These are phyloP conservation scores for Matsumyia berberina DNA, from an alignment of 2,888 invertebrate genomes.

Conservation along the genomic window DNA sequence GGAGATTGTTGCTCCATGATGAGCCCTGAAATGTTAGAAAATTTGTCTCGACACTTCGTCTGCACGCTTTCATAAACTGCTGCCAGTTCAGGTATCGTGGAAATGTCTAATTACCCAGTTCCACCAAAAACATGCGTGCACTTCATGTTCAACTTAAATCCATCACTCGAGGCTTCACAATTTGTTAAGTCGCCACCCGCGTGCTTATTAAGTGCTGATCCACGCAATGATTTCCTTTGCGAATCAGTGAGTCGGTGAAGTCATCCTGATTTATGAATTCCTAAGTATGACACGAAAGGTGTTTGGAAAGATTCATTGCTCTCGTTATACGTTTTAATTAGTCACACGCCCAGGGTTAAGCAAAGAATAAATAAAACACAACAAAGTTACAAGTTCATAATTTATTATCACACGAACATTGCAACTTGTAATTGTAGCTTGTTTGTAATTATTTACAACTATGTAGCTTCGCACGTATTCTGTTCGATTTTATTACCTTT, in stretches of 20 bases:
- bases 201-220: slow-evolving; percentile 1
- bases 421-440: too few relatives aligned
- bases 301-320: not conserved
- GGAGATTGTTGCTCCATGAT: too few relatives aligned
- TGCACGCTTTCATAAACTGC: too few relatives aligned
- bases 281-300: not conserved
- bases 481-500: too few relatives aligned
- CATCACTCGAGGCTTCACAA: not conserved
- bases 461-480: too few relatives aligned
- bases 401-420: too few relatives aligned
- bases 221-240: not conserved
- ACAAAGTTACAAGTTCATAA: not conserved
- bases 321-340: not conserved
- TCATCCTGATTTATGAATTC: slow-evolving; percentile 14
- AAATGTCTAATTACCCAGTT: too few relatives aligned
- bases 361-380: not conserved
- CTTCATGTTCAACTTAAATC: not conserved
- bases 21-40: too few relatives aligned
- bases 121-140: not conserved
- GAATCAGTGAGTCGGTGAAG: not conserved
- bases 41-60: too few relatives aligned
- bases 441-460: too few relatives aligned
- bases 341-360: not conserved
- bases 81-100: too few relatives aligned
- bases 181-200: not conserved